A percentile compares a stretch with the other conserved stretches of the same genome.
These are phyloP conservation scores for Stramonita haemastoma DNA, from an alignment of 2,888 invertebrate genomes.

Conservation along the genomic window DNA sequence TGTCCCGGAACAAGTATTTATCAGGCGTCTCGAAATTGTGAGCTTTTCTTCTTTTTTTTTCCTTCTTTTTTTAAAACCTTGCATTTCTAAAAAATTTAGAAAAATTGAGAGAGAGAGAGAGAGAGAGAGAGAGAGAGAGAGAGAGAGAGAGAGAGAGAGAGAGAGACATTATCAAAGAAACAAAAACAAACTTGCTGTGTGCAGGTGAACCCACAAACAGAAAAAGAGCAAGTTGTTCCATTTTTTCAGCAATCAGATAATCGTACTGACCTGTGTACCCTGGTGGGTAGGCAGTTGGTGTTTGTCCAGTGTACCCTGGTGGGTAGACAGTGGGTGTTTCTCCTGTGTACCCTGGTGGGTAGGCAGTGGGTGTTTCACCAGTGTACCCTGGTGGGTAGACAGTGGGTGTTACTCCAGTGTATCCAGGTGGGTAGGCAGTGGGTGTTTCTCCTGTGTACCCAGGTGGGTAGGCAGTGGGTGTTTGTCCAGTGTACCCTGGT, in stretches of 20 bases:
- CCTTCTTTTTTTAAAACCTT: too few relatives aligned
- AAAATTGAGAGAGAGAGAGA: not conserved
- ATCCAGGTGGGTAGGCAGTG: constrained; percentile 10
- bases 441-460: constrained; percentile 1
- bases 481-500: not conserved
- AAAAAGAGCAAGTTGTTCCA: not conserved
- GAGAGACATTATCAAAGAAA: not conserved
- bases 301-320: constrained; percentile 23
- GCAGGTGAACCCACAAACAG: not conserved
- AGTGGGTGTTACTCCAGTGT: constrained; percentile 3
- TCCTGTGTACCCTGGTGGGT: constrained; percentile 27
- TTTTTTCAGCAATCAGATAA: not conserved
- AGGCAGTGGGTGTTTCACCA: constrained; percentile 46
- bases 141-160: not conserved
- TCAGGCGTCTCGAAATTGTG: too few relatives aligned
- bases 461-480: constrained; percentile 5
- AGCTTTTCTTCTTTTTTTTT: too few relatives aligned
- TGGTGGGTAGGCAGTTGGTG: constrained; percentile 40
- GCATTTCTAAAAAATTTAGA: too few relatives aligned
- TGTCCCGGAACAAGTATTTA: too few relatives aligned
- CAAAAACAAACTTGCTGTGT: not conserved
- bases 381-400: constrained; percentile 26
- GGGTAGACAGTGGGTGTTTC: constrained; percentile 18
- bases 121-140: not conserved
- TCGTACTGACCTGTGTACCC: not conserved